Base-by-base conservation (phyloP, 2,113 vertebrate species). In the Bubalus kerabau region DNA sequence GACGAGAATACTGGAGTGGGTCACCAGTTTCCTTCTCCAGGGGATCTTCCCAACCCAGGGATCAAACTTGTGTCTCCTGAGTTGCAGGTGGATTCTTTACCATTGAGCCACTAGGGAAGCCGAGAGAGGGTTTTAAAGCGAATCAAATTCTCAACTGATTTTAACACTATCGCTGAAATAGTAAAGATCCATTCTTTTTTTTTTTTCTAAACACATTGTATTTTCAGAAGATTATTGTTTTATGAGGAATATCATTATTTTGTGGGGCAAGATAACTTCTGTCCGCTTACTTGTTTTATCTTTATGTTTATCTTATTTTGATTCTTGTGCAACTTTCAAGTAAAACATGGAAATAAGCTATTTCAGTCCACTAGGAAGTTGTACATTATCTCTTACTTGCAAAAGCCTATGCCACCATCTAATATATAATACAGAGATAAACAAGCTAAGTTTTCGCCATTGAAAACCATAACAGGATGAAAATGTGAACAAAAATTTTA, bases 321-420 rank as follows among this genome's bases (percentile, higher is more conserved):
- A 2, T 10, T 87, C 21, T 87, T 40, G 54, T 67, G 32, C 19
- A 71, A 16, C 54, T 97, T 97, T 82, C 14, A 92, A 90, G 50
- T 95, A 67, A 90, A 95, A 71, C 94, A 67, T 46, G 62, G 81
- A 96, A 87, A 54, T 21, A 95, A 90, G 71, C 19, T 74, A 74
- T 71, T 71, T 86, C 26, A 64, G 67, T 76, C 64, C 28, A 32
- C 12, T n/a, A 81, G n/a, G 57, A 96, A 83, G 26, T 85, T 54
- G n/a, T 48, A 26, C 56, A 6, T 93, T 57, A 14, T 94, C 36
- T 83, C 64, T 46, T 87, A 60, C 48, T 93, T 89, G 21, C 52
- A 88, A 56, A 88, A 88, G 52, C 57, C 40, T 93, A 5, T 57
- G 32, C 43, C 59, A 90, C n/a, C 30, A 88, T 64, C 46, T 96